phyloP scores from a whole-genome alignment of 1,140 invertebrate species.

The Drosophila triauraria region DNA sequence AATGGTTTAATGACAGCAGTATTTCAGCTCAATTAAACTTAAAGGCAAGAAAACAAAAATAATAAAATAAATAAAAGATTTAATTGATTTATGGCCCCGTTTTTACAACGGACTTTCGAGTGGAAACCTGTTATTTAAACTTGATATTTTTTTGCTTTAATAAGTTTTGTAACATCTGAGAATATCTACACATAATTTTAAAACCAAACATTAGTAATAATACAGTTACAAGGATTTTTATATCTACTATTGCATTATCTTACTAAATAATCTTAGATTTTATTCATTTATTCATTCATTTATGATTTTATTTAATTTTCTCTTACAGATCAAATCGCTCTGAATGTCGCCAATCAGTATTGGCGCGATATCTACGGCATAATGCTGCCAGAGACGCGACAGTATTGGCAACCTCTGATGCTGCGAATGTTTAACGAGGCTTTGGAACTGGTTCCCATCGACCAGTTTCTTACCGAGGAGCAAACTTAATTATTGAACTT shows the following conservation, averaged over 20 bases:
- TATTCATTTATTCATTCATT: no score
- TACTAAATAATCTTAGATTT: not conserved
- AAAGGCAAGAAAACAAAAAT: not conserved
- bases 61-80: not conserved
- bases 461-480: slow-evolving; percentile 56
- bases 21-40: not conserved
- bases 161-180: no score
- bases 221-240: not conserved
- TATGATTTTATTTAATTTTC: not conserved
- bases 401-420: slow-evolving; percentile 73
- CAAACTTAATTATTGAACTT: slow-evolving; percentile 19
- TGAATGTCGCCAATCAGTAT: slow-evolving; percentile 80
- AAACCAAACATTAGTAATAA: no score
- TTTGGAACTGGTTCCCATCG: slow-evolving; percentile 67
- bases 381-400: slow-evolving; percentile 75
- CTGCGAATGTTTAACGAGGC: slow-evolving; percentile 68
- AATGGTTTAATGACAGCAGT: not conserved
- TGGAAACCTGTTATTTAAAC: not conserved
- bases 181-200: no score
- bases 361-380: slow-evolving; percentile 80
- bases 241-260: not conserved
- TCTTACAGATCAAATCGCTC: slow-evolving; percentile 68
- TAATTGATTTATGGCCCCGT: no score
- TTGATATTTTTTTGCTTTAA: no score
- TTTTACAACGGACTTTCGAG: not conserved